phyloP scores from a whole-genome alignment of 1,140 invertebrate genomes.

The Harpegnathos saltator region DNA sequence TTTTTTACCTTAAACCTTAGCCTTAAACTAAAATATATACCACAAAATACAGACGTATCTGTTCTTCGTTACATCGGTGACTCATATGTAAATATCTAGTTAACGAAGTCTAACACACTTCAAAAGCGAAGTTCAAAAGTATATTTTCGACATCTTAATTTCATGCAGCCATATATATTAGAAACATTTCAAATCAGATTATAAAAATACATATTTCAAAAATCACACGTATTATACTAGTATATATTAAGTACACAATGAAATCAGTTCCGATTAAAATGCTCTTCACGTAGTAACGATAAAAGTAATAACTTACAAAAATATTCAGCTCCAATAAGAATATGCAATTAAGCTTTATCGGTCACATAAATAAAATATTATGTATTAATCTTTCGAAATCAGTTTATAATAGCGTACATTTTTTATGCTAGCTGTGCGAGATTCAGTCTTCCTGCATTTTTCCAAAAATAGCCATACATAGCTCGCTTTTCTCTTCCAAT shows the following conservation, averaged over 20 bases:
- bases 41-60: slow-evolving; percentile 8
- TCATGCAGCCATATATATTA: slow-evolving; percentile 6
- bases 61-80: not conserved
- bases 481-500: not conserved
- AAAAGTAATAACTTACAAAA: slow-evolving; percentile 19
- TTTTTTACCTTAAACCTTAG: slow-evolving; percentile 60
- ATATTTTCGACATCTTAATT: slow-evolving; percentile 1
- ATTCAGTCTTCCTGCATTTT: slow-evolving; percentile 43
- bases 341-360: not conserved
- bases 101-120: not conserved
- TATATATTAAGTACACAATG: slow-evolving; percentile 16
- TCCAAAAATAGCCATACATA: not conserved
- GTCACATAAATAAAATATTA: not conserved
- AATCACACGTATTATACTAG: slow-evolving; percentile 4
- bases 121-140: too few relatives aligned
- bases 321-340: not conserved
- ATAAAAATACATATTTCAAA: slow-evolving; percentile 31
- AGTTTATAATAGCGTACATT: slow-evolving; percentile 2
- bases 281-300: not conserved
- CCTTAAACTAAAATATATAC: not conserved
- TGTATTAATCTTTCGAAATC: not conserved
- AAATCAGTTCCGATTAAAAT: slow-evolving; percentile 7
- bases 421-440: not conserved
- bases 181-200: slow-evolving; percentile 27
- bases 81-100: slow-evolving; percentile 13